phyloP scores from a whole-genome alignment of 2,797 vertebrate genomes.

The Hyperoplus lanceolatus region DNA sequence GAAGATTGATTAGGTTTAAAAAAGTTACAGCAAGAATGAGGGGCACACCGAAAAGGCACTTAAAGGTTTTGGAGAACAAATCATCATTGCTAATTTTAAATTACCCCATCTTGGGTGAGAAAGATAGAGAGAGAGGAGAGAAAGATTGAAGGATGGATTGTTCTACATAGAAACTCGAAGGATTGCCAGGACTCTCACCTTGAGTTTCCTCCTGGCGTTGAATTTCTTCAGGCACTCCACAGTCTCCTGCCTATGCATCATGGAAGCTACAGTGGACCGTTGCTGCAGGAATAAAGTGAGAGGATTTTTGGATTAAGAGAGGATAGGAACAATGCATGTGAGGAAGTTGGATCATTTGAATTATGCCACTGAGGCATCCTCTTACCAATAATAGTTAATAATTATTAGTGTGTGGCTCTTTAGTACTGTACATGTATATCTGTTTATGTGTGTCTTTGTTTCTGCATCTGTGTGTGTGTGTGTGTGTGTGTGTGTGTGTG shows the following conservation, averaged over 20 bases:
- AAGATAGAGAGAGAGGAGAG: constrained; percentile 19
- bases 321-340: constrained; percentile 22
- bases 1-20: constrained; percentile 53
- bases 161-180: constrained; percentile 46
- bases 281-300: constrained; percentile 84
- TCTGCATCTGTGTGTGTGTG: not conserved
- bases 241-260: constrained; percentile 99
- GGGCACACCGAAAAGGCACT: constrained; percentile 48
- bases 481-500: constrained; percentile 2
- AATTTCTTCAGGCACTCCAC: constrained; percentile 99
- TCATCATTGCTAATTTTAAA: constrained; percentile 32
- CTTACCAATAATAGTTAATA: not conserved
- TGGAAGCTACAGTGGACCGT: constrained; percentile 98
- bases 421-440: not conserved
- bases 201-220: constrained; percentile 98
- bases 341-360: constrained; percentile 1
- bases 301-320: constrained; percentile 42
- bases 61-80: constrained; percentile 45
- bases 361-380: not conserved
- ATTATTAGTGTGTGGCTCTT: not conserved
- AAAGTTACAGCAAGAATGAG: constrained; percentile 48
- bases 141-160: constrained; percentile 35
- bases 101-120: constrained; percentile 27
- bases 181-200: constrained; percentile 84
- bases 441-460: constrained; percentile 1